Base-by-base conservation (phyloP, 2,888 invertebrate genomes). In the Pseudococcus viburni region DNA sequence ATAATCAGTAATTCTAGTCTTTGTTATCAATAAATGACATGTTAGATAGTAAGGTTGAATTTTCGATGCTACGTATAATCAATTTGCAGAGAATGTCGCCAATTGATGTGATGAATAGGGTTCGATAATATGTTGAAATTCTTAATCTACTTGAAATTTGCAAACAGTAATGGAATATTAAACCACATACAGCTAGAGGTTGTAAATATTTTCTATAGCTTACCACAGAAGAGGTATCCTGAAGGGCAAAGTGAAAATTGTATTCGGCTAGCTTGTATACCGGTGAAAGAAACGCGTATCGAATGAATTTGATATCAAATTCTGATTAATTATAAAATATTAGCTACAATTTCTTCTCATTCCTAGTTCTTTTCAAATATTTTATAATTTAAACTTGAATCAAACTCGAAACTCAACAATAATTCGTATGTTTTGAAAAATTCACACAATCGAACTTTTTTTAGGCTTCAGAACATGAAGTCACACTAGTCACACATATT, bases 11-110 rank as follows among this genome's bases (percentile, higher is more conserved):
- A 22, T 64, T 9, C 8, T 19, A 22, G 64, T 64, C 8, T 17
- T n/a, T 17, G 12, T 83, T 83, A 19, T 26, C 19, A 19, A 42
- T 19, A 46, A 46, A 19, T 46, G 22, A 83, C 46, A 77, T 5
- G 0, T n/a, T 33, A 33, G 26, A 33, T 33, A 33, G 26, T 42
- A 83, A 83, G 80, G 80, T 83, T 83, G 80, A 83, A 83, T 83
- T 83, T 83, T 83, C 80, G 80, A 83, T 46, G 80, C 80, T 11
- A 83, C 46, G 19, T 83, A 0, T 19, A 6, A 42, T 17, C 80
- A 19, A 19, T 83, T n/a, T 11, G 33, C 33, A 5, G 0, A 17
- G 17, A 26, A 33, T 15, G 33, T 17, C 5, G 33, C 33, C 5
- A 33, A 17, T 73, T 6, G 33, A 33, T 17, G 33, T 12, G 33